phyloP scores from a whole-genome alignment of 2,888 invertebrate species.

The Chrysopilus asiliformis region DNA sequence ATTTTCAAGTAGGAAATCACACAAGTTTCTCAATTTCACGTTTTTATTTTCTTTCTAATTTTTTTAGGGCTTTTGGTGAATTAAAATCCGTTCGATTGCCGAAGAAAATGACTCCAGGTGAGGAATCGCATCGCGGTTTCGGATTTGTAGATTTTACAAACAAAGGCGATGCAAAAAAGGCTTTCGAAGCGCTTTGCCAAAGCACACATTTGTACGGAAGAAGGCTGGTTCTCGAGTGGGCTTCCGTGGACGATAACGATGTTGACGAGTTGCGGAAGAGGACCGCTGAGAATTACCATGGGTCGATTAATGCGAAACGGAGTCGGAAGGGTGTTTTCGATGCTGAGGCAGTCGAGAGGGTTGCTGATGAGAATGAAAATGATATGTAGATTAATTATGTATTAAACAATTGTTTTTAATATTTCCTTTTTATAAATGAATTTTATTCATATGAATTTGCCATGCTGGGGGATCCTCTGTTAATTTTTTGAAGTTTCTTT shows the following conservation, averaged over 20 bases:
- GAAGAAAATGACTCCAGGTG: slow-evolving; percentile 64
- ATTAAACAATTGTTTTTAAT: no score
- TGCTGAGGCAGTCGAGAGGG: slow-evolving; percentile 9
- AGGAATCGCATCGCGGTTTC: slow-evolving; percentile 78
- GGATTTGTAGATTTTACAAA: slow-evolving; percentile 89
- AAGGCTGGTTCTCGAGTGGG: slow-evolving; percentile 89
- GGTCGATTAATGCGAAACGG: slow-evolving; percentile 29
- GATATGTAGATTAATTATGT: background rate
- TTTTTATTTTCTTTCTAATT: slow-evolving; percentile 9
- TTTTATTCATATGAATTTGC: no score
- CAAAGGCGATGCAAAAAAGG: slow-evolving; percentile 85
- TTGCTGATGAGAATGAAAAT: background rate
- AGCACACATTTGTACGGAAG: slow-evolving; percentile 98
- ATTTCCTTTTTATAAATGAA: no score
- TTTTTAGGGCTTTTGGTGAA: slow-evolving; percentile 83
- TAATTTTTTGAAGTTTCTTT: no score
- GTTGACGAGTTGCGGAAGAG: slow-evolving; percentile 71
- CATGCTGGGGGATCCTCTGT: no score
- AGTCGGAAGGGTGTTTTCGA: slow-evolving; percentile 38
- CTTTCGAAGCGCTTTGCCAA: slow-evolving; percentile 83
- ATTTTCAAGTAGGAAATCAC: slow-evolving; percentile 63
- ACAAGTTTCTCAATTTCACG: background rate
- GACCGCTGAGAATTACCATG: slow-evolving; percentile 56
- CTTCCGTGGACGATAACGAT: slow-evolving; percentile 56
- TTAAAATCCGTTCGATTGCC: slow-evolving; percentile 82